phyloP scores from a whole-genome alignment of 2,797 vertebrate species.

The Potorous gilbertii region DNA sequence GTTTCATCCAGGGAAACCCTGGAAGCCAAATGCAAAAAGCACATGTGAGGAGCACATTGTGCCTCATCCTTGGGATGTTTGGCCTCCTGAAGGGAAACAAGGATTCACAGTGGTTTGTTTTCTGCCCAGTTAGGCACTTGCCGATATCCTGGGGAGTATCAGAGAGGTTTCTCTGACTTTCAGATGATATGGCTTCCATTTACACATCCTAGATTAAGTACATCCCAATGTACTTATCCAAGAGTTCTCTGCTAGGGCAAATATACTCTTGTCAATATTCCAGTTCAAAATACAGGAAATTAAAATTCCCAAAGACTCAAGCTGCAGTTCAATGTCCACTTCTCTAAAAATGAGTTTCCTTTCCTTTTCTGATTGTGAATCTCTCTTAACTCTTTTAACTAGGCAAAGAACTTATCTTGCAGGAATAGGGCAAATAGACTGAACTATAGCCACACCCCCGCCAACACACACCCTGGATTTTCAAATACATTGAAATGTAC shows the following conservation, averaged over 20 bases:
- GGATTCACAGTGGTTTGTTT: not conserved
- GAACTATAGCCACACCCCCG: not conserved
- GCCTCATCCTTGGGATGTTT: constrained; percentile 48
- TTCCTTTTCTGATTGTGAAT: constrained; percentile 16
- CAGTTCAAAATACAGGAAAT: not conserved
- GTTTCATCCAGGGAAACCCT: constrained; percentile 67
- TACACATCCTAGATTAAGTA: constrained; percentile 32
- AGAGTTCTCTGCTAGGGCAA: not conserved
- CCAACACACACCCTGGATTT: not conserved
- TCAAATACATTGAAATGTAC: constrained; percentile 35
- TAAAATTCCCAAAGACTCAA: not conserved
- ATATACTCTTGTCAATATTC: constrained; percentile 34
- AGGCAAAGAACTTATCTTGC: not conserved
- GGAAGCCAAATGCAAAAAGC: constrained; percentile 69
- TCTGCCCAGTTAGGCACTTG: not conserved
- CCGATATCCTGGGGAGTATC: constrained; percentile 19
- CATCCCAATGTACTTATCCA: constrained; percentile 45
- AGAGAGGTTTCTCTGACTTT: constrained; percentile 12
- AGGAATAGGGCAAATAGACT: constrained; percentile 38
- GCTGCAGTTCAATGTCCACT: not conserved
- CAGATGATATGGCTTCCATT: constrained; percentile 45
- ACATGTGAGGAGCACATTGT: constrained; percentile 64
- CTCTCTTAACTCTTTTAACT: constrained; percentile 24
- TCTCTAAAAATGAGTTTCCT: not conserved
- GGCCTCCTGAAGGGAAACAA: constrained; percentile 37